These are phyloP conservation scores for Drosophila mojavensis DNA, from an alignment of 1,140 invertebrate genomes.

Conservation along the genomic window DNA sequence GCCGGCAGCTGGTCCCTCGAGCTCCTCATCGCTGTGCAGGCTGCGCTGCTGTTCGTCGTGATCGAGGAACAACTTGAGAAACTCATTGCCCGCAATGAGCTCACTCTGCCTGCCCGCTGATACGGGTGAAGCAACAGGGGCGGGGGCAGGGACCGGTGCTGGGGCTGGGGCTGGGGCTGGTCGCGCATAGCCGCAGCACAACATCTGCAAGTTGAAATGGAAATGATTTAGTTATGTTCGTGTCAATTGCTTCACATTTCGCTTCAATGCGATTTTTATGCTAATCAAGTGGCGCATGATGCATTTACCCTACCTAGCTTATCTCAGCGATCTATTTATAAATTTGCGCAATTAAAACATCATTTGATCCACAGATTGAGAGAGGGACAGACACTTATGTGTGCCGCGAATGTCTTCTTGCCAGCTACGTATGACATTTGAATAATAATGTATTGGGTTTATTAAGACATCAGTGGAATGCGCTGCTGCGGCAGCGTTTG, in stretches of 20 bases:
- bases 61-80: constrained; percentile 78
- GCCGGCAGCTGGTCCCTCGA: constrained; percentile 35
- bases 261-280: constrained; percentile 56
- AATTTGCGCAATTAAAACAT: constrained; percentile 78
- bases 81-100: constrained; percentile 82
- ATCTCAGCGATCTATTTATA: constrained; percentile 74
- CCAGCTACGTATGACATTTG: constrained; percentile 55
- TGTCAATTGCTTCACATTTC: constrained; percentile 41
- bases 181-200: constrained; percentile 54
- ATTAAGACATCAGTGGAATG: constrained; percentile 78
- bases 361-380: constrained; percentile 39
- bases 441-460: constrained; percentile 66
- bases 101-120: constrained; percentile 59
- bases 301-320: constrained; percentile 37
- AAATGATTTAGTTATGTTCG: constrained; percentile 47
- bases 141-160: constrained; percentile 4
- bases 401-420: constrained; percentile 52
- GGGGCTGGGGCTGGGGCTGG: constrained; percentile 33
- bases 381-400: constrained; percentile 19
- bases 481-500: constrained; percentile 56
- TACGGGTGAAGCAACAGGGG: constrained; percentile 27
- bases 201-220: constrained; percentile 57
- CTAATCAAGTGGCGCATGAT: constrained; percentile 39
- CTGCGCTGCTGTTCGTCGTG: constrained; percentile 72
- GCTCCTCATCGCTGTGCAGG: constrained; percentile 63